phyloP scores from a whole-genome alignment of 2,113 vertebrate species.

The Bambusicola thoracicus region DNA sequence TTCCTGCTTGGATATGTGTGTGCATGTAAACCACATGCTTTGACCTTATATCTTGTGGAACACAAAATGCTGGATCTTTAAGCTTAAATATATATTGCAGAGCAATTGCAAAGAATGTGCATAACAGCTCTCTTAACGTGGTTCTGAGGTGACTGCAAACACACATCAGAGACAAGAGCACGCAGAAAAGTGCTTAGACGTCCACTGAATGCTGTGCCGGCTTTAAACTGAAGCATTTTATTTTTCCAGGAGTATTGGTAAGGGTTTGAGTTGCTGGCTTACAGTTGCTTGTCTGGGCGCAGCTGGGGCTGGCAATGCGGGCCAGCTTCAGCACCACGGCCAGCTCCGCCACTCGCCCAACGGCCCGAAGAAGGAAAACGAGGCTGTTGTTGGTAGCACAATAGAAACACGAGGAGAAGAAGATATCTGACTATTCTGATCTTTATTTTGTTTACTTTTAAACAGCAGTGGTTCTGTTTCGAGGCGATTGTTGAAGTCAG shows the following conservation, averaged over 20 bases:
- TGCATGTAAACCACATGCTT: not conserved
- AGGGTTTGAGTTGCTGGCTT: accelerated
- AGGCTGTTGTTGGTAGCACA: not conserved
- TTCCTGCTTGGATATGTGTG: not conserved
- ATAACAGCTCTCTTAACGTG: not conserved
- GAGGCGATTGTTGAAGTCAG: not conserved
- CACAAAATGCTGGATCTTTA: not conserved
- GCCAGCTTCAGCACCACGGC: conserved; percentile 54
- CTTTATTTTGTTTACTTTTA: not conserved
- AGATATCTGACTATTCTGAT: not conserved
- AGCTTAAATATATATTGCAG: accelerated
- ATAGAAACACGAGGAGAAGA: not conserved
- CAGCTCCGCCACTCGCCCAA: not conserved
- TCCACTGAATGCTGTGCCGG: accelerated
- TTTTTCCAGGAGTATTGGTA: accelerated
- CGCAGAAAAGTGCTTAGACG: accelerated
- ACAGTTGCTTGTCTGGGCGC: not conserved
- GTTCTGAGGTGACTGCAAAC: accelerated
- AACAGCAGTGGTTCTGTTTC: accelerated
- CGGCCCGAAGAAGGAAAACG: not conserved
- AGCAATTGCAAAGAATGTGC: not conserved
- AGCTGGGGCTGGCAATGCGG: not conserved
- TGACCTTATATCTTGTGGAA: not conserved
- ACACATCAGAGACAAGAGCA: accelerated
- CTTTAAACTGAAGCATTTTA: not conserved